Conservation (phyloP, 2,797 vertebrate species). For the Anguilla anguilla region DNA sequence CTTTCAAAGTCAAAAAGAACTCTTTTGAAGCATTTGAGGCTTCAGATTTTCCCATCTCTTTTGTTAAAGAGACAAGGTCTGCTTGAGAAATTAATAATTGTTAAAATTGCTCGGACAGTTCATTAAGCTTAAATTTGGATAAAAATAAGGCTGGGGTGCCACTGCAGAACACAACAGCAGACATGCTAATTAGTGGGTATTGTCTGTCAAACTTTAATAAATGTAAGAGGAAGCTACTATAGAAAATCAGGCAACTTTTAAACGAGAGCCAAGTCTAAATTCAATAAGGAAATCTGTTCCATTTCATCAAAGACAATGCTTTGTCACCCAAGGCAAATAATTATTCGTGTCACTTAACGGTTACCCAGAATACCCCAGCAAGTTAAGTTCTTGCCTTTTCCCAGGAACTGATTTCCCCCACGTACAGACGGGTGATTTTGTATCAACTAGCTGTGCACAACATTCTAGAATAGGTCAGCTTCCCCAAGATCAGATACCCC, state of each 20-base stretch:
- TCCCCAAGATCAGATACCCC: neutral
- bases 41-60: neutral
- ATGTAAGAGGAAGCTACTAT: neutral
- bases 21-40: neutral
- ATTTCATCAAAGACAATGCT: conserved; percentile 5
- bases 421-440: neutral
- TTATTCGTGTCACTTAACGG: neutral
- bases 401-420: neutral
- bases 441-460: neutral
- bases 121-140: neutral
- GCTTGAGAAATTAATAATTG: neutral
- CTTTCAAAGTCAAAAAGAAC: conserved; percentile 23
- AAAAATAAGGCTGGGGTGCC: neutral
- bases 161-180: neutral
- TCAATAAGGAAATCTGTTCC: neutral
- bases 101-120: neutral
- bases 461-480: neutral
- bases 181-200: neutral
- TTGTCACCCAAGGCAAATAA: conserved; percentile 3
- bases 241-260: conserved; percentile 6
- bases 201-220: conserved; percentile 14
- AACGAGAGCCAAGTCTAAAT: neutral
- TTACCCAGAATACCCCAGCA: neutral
- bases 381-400: neutral
- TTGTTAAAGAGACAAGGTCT: neutral